Percentiles rank a stretch among this genome's conserved stretches.
phyloP scores from a whole-genome alignment of 2,888 invertebrate species.

The Salpingus planirostris region DNA sequence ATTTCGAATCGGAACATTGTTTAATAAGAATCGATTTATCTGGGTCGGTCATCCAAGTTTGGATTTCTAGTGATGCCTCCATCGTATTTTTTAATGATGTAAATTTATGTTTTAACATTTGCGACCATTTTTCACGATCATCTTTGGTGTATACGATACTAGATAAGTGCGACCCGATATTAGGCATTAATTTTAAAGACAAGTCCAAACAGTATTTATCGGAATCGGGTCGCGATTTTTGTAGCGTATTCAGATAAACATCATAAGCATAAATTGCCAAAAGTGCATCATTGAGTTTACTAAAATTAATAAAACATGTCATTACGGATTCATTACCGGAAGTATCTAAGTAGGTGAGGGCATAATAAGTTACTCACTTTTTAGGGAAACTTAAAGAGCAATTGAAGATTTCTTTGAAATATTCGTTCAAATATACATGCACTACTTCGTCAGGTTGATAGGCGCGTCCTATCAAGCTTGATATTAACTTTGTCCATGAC shows the following conservation, averaged over 20 bases:
- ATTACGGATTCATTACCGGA: too few relatives aligned
- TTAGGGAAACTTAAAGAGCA: constrained; percentile 5
- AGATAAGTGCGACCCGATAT: constrained; percentile 10
- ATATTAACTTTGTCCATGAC: constrained; percentile 24
- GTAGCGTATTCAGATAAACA: constrained; percentile 23
- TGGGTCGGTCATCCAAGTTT: too few relatives aligned
- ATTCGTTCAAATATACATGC: constrained; percentile 21
- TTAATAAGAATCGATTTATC: too few relatives aligned
- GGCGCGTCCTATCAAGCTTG: constrained; percentile 16
- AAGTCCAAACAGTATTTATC: constrained; percentile 22
- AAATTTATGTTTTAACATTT: too few relatives aligned
- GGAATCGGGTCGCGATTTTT: constrained; percentile 16
- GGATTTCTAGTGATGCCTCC: too few relatives aligned
- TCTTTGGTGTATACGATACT: too few relatives aligned
- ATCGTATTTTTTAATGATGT: too few relatives aligned
- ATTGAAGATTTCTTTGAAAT: constrained; percentile 13
- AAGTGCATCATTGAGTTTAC: constrained; percentile 22
- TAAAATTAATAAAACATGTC: too few relatives aligned
- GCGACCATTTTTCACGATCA: too few relatives aligned
- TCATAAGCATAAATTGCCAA: constrained; percentile 24
- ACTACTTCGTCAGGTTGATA: constrained; percentile 15
- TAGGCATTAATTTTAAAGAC: constrained; percentile 18
- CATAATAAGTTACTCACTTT: not conserved
- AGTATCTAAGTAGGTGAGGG: constrained; percentile 1
- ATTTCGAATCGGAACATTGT: too few relatives aligned